These are phyloP conservation scores for Spheniscus mendiculus DNA, from an alignment of 2,113 vertebrate genomes.

Conservation along the genomic window DNA sequence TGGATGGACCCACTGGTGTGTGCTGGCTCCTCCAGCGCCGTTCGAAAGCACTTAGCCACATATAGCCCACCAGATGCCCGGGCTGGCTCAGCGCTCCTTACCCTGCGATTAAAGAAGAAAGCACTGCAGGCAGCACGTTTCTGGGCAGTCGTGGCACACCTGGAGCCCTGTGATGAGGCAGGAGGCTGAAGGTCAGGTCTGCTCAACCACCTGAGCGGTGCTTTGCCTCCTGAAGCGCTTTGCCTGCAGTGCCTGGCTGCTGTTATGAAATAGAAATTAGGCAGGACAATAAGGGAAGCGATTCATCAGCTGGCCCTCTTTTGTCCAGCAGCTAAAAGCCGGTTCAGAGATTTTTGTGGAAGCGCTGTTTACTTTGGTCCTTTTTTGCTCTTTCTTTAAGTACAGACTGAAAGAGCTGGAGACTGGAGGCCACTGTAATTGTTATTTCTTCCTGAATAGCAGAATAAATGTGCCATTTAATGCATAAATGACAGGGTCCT, in stretches of 20 bases:
- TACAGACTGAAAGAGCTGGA: not conserved
- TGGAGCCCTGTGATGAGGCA: not conserved
- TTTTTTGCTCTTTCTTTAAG: conserved; percentile 21
- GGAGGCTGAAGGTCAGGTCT: not conserved
- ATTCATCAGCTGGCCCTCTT: not conserved
- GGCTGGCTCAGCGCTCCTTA: not conserved
- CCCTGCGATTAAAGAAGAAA: not conserved
- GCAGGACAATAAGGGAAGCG: not conserved
- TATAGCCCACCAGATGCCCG: accelerated
- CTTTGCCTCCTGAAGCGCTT: not conserved
- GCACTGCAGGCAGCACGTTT: accelerated
- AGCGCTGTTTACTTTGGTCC: not conserved
- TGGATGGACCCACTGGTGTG: accelerated
- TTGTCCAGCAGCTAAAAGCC: conserved; percentile 43
- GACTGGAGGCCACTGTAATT: conserved; percentile 36
- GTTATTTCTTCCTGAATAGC: not conserved
- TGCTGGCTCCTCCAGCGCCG: not conserved
- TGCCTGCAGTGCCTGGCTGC: not conserved
- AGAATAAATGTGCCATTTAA: conserved; percentile 17
- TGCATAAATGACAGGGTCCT: conserved; percentile 8
- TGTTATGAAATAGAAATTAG: not conserved
- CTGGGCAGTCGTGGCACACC: not conserved
- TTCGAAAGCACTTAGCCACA: accelerated
- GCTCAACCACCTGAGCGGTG: not conserved
- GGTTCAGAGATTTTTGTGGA: not conserved